Base-by-base conservation (phyloP, 2,797 vertebrate species). In the Falco biarmicus region DNA sequence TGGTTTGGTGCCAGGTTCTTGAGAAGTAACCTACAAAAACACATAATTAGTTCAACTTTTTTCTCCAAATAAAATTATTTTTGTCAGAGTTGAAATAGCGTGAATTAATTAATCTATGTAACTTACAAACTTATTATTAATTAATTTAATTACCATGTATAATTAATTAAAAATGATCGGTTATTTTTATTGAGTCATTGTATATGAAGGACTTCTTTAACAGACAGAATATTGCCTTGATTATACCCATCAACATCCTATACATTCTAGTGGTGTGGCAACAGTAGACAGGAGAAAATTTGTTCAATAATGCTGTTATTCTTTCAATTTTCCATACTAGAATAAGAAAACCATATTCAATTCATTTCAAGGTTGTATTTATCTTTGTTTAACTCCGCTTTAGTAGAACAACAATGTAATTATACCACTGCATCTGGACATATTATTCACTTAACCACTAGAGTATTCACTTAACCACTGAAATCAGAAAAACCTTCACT, bases 11-110 rank as follows among this genome's bases (percentile, higher is more conserved):
- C 97, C 97, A 93, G 96, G 95, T 87, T 97, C 98, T 92, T 97
- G 98, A 93, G 96, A 88, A 75, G 94, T 97, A 92, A 98, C 98
- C 99, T 99, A 96, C n/a, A 95, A 97, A 97, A 79, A 97, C 79
- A 96, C 1, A 88, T 25, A 87, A 96, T 81, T 85, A 93, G 41
- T 93, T 90, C 75, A 87, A 79, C 14, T 10, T 74, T 78, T 90
- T 90, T 61, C 21, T 65, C 60, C 57, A 70, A 68, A 75, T 45
- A 76, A 51, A 68, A 41, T 51, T 2, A 50, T 56, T 89, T 76
- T 87, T 90, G 70, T 68, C 48, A 89, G 94, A 94, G 20, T 63
- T 91, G 47, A 91, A 60, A 81, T 24, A 86, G 41, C 6, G n/a
- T 61, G 1, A 69, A 66, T 43, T 77, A 61, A 43, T 53, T 66